Base-by-base conservation (phyloP, 2,797 vertebrate species). In the Syngnathus rostellatus region DNA sequence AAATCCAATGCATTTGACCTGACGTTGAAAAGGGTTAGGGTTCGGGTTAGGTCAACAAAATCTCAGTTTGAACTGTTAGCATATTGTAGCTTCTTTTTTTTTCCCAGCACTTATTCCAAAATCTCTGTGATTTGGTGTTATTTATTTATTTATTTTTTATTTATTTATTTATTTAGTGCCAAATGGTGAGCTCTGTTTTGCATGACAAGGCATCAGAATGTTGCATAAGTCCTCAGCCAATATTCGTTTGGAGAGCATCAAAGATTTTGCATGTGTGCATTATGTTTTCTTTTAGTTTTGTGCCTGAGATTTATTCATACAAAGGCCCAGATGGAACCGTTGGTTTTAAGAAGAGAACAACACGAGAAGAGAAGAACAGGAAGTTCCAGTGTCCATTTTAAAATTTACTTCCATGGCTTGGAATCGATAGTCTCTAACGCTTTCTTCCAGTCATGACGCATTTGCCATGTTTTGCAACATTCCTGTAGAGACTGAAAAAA, bases 401-500 rank as follows among this genome's bases (percentile, higher is more conserved):
- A 31, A 31, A 3, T 31, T 31, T 31, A 25, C 19, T 62, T 38
- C 55, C 55, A 58, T 17, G 14, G 14, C 14, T 58, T 38, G 21
- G 25, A 12, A 12, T 54, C n/a, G 9, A 8, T 12, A 31, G 25
- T 12, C 21, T 31, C 23, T 55, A 11, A 25, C 25, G 25, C 25
- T 58, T 58, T 58, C 14, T 12, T 14, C 23, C 41, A 37, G 16
- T 8, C 43, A n/a, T 16, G 3, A 10, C 37, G 38, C 45, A 72
- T 21, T 31, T 31, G 31, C 31, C 31, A 60, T 55, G 31, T 72
- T 72, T 72, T 31, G 21, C 45, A 62, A 37, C 63, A 66, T 70
- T 69, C 50, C 54, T 46, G 43, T 1, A 5, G 41, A 25, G 41
- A 62, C 40, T 23, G 6, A 41, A 62, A 58, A 6, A 68, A 67